These are phyloP conservation scores for Hyposmocoma kahamanoa DNA, from an alignment of 1,140 invertebrate genomes.

Conservation along the genomic window DNA sequence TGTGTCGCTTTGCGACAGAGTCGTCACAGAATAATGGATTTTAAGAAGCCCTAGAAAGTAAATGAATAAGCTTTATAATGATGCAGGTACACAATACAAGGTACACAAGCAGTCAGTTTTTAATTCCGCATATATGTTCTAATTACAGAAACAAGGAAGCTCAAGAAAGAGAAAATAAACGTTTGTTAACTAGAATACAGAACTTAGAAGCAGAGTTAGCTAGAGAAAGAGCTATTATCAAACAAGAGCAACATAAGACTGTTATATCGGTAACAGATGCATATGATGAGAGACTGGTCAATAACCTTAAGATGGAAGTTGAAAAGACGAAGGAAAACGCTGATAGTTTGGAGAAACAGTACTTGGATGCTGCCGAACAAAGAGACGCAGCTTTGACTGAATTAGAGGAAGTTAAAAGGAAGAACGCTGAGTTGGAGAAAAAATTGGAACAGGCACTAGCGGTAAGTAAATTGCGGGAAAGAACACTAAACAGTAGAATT, in stretches of 20 bases:
- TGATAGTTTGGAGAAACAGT: conserved; percentile 87
- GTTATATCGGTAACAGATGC: conserved; percentile 72
- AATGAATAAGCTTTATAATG: too few species aligned
- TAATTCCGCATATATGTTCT: too few species aligned
- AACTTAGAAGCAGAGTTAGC: conserved; percentile 86
- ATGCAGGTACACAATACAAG: too few species aligned
- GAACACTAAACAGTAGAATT: too few species aligned
- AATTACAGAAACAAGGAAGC: conserved; percentile 84
- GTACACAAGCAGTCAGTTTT: too few species aligned
- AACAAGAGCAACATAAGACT: conserved; percentile 77
- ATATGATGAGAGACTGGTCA: conserved; percentile 76
- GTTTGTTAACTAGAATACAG: conserved; percentile 83
- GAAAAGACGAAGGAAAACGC: conserved; percentile 83
- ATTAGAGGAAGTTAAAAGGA: conserved; percentile 85
- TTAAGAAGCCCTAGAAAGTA: too few species aligned
- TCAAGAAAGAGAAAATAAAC: conserved; percentile 89
- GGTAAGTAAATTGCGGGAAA: too few species aligned
- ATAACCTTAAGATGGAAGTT: conserved; percentile 83
- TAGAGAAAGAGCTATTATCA: conserved; percentile 76
- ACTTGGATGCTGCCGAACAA: conserved; percentile 81
- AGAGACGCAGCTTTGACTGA: conserved; percentile 84
- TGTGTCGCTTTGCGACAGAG: too few species aligned
- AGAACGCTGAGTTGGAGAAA: conserved; percentile 83
- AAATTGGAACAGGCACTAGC: conserved; percentile 77
- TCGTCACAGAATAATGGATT: too few species aligned